Percentiles rank a stretch among this genome's conserved stretches.
These are phyloP conservation scores for Scaptomyza cyrtandrae DNA, from an alignment of 2,888 invertebrate genomes.

Conservation along the genomic window DNA sequence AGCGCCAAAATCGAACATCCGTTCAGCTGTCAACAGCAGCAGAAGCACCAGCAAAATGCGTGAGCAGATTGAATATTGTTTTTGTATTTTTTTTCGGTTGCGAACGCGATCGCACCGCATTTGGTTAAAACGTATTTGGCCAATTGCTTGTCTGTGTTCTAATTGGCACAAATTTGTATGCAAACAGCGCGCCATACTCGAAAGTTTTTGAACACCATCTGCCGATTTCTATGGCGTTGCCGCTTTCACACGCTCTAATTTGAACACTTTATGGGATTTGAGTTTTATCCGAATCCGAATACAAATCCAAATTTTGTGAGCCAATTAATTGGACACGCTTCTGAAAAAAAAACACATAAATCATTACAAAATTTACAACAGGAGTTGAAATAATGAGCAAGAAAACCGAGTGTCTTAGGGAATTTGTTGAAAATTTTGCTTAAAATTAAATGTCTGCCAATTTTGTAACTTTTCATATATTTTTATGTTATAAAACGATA, in stretches of 20 bases:
- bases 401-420: background rate
- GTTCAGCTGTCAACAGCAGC: slow-evolving; percentile 56
- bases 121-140: slow-evolving; percentile 53
- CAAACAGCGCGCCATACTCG: slow-evolving; percentile 56
- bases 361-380: background rate
- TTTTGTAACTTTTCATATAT: no score
- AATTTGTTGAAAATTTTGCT: no score
- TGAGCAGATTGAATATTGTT: slow-evolving; percentile 38
- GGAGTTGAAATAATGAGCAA: background rate
- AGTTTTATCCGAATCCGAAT: slow-evolving; percentile 11
- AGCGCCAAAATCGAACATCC: slow-evolving; percentile 55
- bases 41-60: slow-evolving; percentile 26
- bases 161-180: slow-evolving; percentile 75
- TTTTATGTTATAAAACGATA: background rate
- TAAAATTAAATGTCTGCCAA: no score
- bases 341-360: background rate
- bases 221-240: slow-evolving; percentile 53
- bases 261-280: slow-evolving; percentile 52
- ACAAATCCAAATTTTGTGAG: slow-evolving; percentile 30
- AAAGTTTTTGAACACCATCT: slow-evolving; percentile 46
- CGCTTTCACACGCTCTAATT: slow-evolving; percentile 77
- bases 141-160: slow-evolving; percentile 43
- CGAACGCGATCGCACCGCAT: slow-evolving; percentile 28
- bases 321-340: slow-evolving; percentile 30
- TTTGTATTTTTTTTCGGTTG: background rate